Base-by-base conservation (phyloP, 92 coral and sea anemone genomes). In the Actinernus sp. region DNA sequence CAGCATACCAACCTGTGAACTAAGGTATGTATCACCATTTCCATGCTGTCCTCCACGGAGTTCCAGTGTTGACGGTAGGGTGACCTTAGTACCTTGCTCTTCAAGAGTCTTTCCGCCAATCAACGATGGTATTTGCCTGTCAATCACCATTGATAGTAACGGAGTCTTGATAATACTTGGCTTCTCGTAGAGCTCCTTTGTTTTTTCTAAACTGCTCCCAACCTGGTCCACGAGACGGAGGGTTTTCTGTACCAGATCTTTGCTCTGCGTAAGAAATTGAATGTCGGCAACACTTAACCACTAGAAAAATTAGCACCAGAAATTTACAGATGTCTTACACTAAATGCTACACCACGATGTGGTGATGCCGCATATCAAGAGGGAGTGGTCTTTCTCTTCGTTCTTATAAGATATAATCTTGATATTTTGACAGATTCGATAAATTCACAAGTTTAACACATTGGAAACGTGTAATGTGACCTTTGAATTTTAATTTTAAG, bases 1-100 rank as follows among this genome's bases (percentile, higher is more conserved):
- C n/a, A n/a, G n/a, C n/a, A n/a, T n/a, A n/a, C n/a, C n/a, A 21
- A 83, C 96, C 92, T 90, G 96, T 2, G 92, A 33, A 56, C 88
- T 84, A 0, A 90, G 76, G 30, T 52, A 52, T 3, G 50, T 4
- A 3, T 65, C 54, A 48, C 58, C 33, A 32, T 25, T 49, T 4
- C 32, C 70, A 17, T 54, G 45, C 22, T 25, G 46, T 30, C 74
- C 78, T 17, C 40, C 22, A 24, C 80, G n/a, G 49, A 90, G 79
- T 17, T 75, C 78, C 11, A 58, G 30, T 24, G 83, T 56, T 2
- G 79, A 53, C 3, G 96, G 96, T 12, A 90, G 60, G 13, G 58
- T 24, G 19, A 90, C 86, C 58, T 73, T 69, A 44, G 83, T 55
- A 2, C 74, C 86, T 19, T 66, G 33, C 19, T 80, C 80, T 49